phyloP scores from a whole-genome alignment of 2,797 vertebrate genomes.

The Hydrophis major region DNA sequence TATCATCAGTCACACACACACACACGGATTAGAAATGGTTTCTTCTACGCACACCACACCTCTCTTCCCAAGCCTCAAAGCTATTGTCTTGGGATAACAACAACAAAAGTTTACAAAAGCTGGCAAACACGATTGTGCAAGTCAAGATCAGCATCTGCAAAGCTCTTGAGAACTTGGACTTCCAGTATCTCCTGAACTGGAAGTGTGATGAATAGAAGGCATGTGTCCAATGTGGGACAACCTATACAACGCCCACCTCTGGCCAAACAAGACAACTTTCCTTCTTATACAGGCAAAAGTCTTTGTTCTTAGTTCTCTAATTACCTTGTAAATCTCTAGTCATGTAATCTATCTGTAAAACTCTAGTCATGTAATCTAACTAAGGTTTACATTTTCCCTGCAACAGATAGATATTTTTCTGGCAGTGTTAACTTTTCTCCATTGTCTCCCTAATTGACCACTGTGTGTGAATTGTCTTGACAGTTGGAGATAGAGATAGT shows the following conservation, averaged over 20 bases:
- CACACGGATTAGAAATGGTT: slow-evolving; percentile 53
- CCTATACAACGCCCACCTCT: background rate
- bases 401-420: too few species aligned
- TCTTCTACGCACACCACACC: background rate
- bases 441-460: too few species aligned
- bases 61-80: background rate
- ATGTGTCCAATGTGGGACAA: background rate
- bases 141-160: background rate
- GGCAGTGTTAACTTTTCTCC: too few species aligned
- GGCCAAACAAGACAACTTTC: background rate
- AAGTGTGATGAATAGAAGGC: background rate
- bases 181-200: background rate
- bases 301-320: too few species aligned
- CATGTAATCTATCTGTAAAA: too few species aligned
- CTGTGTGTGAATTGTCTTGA: too few species aligned
- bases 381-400: too few species aligned
- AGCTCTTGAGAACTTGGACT: background rate
- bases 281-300: too few species aligned
- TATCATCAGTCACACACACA: slow-evolving; percentile 46
- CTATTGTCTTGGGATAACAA: background rate
- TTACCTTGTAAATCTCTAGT: background rate
- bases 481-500: too few species aligned
- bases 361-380: too few species aligned
- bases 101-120: background rate
- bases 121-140: background rate